Base-by-base conservation (phyloP, 2,888 invertebrate genomes). In the Eumerus sabulonum region DNA sequence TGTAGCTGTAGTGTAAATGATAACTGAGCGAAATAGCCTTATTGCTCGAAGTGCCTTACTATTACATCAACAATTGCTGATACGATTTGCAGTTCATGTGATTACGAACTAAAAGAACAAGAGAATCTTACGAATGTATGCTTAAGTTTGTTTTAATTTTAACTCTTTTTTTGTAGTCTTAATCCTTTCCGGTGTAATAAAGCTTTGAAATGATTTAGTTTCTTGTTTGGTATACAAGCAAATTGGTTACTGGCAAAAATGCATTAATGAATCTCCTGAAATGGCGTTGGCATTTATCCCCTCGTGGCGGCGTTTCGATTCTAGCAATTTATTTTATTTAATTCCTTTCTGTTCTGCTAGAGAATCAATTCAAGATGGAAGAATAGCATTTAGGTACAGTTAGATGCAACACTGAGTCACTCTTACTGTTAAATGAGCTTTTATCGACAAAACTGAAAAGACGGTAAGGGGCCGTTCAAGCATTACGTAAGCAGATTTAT, bases 161-260 rank as follows among this genome's bases (percentile, higher is more conserved):
- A 4, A 27, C 2, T 27, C 7, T 27, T 27, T 27, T 27, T 27
- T 2, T 27, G 27, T 27, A 27, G 27, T 27, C 27, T 83, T 84
- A 84, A 84, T 84, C 84, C 84, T 77, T 85, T 84, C 84, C 85
- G 85, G 84, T 85, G 85, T 79, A 74, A 60, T 74, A 73, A 54
- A 74, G 74, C 79, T 79, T 64, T 12, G 35, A 48, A 27, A 27
- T 27, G 27, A n/a, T n/a, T 71, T 63, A 44, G 63, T 51, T 45
- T 27, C 7, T 27, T 35, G 56, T n/a, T n/a, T n/a, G n/a, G n/a
- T n/a, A 36, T 47, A 14, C 18, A 40, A 50, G 3, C 3, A 42
- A 71, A 48, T 53, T 53, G 17, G 53, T 51, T 56, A 57, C 77
- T 77, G 77, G 77, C 73, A 77, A 77, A 53, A 59, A 77, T 77